Conservation (phyloP, 2,113 vertebrate species). For the Syngnathoides biaculeatus region DNA sequence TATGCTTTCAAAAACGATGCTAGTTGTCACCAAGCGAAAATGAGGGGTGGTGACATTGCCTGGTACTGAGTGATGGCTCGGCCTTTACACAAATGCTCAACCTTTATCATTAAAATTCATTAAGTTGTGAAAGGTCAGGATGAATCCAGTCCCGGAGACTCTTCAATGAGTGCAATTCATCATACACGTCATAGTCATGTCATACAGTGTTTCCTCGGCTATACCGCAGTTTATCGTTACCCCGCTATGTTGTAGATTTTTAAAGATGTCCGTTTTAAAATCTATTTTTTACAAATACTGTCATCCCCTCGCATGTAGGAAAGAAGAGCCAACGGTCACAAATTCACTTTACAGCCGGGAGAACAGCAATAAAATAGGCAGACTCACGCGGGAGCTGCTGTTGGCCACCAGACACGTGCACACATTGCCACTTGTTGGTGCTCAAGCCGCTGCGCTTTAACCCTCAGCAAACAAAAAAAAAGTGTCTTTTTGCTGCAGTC, state of each 20-base stretch:
- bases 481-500: too few species aligned
- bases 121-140: slow-evolving; percentile 68
- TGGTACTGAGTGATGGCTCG: slow-evolving; percentile 59
- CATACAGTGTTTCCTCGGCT: not conserved
- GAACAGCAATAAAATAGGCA: too few species aligned
- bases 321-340: too few species aligned
- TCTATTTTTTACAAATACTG: not conserved
- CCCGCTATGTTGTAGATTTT: not conserved
- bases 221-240: not conserved
- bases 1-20: slow-evolving; percentile 3
- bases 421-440: too few species aligned
- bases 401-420: too few species aligned
- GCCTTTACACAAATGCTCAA: slow-evolving; percentile 42
- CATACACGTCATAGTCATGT: not conserved
- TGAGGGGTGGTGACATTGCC: slow-evolving; percentile 48
- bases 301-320: too few species aligned
- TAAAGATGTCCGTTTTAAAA: not conserved
- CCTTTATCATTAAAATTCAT: slow-evolving; percentile 68
- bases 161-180: not conserved
- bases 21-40: slow-evolving; percentile 34
- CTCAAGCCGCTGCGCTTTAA: too few species aligned
- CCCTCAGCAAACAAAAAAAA: too few species aligned
- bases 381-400: too few species aligned
- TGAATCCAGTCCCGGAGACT: slow-evolving; percentile 33
- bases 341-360: too few species aligned